Evolutionary conservation across 1,140 invertebrate genomes (phyloP), one percentile per base, ranked within the genome.

Genomic region (Fopius arisanus): DNA sequence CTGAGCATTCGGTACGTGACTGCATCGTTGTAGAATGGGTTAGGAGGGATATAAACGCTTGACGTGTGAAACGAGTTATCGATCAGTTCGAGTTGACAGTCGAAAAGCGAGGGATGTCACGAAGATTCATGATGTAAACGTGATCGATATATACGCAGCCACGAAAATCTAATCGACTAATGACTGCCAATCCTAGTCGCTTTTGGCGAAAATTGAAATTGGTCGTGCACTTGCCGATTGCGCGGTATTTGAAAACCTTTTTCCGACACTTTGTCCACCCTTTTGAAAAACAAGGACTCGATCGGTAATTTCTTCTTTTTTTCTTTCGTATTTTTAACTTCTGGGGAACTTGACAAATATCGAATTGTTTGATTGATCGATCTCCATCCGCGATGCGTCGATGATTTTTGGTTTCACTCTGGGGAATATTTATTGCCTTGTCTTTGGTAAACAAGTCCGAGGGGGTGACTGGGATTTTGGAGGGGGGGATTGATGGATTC

Each of bases 141-240:
- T 76, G 75, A 76, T 76, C 75, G 81, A 76, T 73, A 74, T 75
- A 70, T 72, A 72, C 66, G 54, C 54, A 59, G 69, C 70, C 41
- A 68, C 66, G 76, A 77, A 79, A 83, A 82, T 83, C 80, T 83
- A 83, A 83, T 83, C 81, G 80, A 76, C 80, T 83, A 83, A 83
- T 82, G 81, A 83, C 81, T 80, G 79, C 75, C 78, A 76, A 77
- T 76, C 76, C 77, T 72, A 71, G 33, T n/a, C 41, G 37, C 40
- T 4, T 40, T 4, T 40, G 9, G 40, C 28, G 63, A 48, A 73
- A 73, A 73, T 73, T 73, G 71, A 21, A 73, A 73, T 73, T 66
- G 71, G 63, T 73, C 71, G 59, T 73, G 33, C 59, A 72, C 62
- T 66, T 72, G 23, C 14, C 37, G 29, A 12, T 3, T 3, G 33